Evolutionary conservation across 1,140 invertebrate genomes (phyloP), one percentile per base, ranked within the genome.

Genomic region (Vanessa atalanta): DNA sequence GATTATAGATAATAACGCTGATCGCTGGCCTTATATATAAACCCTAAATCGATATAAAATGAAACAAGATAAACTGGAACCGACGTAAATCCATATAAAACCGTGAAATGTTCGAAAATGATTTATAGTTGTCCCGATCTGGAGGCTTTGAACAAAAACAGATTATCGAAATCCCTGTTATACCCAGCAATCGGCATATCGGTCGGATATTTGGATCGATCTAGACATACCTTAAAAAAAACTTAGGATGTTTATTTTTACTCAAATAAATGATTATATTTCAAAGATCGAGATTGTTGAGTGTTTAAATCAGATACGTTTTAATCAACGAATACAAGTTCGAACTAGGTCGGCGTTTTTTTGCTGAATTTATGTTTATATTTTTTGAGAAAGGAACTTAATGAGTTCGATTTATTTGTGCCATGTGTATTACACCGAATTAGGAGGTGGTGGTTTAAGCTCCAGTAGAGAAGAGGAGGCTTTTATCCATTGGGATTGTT

Each of bases 91-190:
- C 86, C 83, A 79, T 79, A 87, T 87, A 88, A 90, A 89, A 86
- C 87, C 86, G 83, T 83, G 85, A 89, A 89, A 88, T 85, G 86
- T 88, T 88, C 82, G 83, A 87, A 88, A 86, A 90, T 90, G 88
- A 90, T 89, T 89, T 90, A 90, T 89, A 86, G 83, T 82, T 74
- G 74, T 75, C 80, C 76, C 84, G 83, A 88, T 88, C 84, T 85
- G 8, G 68, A 84, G 87, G 84, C 82, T 88, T 84, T 78, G 83
- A 72, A 80, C 83, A 87, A 89, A 89, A 90, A 89, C 87, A 90
- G 88, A 90, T 89, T 90, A 89, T 88, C 83, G 81, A 80, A 88
- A 88, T 86, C 87, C 86, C 83, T 81, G 85, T 84, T 85, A 88
- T 87, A 80, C 83, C 83, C 26, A 31, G 26, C 26, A 86, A 83